These are phyloP conservation scores for Argya squamiceps DNA, from an alignment of 2,797 vertebrate genomes.

Conservation along the genomic window DNA sequence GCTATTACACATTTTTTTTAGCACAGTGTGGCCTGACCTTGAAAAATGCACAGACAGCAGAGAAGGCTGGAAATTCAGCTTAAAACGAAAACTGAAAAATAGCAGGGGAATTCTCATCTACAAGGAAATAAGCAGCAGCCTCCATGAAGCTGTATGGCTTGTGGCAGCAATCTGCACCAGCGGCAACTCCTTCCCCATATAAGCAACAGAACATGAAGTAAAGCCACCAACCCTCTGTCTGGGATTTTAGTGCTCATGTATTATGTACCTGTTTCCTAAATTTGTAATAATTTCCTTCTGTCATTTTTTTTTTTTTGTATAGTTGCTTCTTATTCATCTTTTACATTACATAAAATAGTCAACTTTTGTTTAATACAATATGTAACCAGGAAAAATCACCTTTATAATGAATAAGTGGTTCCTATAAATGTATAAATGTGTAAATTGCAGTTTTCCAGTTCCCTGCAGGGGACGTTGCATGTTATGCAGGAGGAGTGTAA, in stretches of 20 bases:
- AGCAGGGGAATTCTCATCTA: neutral
- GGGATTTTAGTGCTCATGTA: neutral
- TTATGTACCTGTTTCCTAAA: neutral
- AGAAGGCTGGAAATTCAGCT: neutral
- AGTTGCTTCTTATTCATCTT: neutral
- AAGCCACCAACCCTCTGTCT: neutral
- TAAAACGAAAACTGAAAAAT: neutral
- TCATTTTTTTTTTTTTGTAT: neutral
- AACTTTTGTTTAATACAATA: neutral
- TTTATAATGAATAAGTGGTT: neutral
- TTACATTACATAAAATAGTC: neutral
- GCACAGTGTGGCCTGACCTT: neutral
- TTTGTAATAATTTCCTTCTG: neutral
- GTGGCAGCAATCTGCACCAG: too few species aligned
- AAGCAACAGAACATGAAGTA: neutral
- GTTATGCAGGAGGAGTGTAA: neutral
- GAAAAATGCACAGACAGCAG: neutral
- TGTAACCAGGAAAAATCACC: neutral
- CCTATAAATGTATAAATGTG: neutral
- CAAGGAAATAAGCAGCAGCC: neutral
- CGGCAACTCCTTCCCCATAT: neutral
- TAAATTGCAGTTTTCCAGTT: neutral
- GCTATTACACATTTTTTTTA: neutral
- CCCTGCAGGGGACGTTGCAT: neutral
- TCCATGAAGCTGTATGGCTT: neutral